phyloP scores from a whole-genome alignment of 37 sponge, comb jelly and placozoan species.

The Aplysina aerophoba region DNA sequence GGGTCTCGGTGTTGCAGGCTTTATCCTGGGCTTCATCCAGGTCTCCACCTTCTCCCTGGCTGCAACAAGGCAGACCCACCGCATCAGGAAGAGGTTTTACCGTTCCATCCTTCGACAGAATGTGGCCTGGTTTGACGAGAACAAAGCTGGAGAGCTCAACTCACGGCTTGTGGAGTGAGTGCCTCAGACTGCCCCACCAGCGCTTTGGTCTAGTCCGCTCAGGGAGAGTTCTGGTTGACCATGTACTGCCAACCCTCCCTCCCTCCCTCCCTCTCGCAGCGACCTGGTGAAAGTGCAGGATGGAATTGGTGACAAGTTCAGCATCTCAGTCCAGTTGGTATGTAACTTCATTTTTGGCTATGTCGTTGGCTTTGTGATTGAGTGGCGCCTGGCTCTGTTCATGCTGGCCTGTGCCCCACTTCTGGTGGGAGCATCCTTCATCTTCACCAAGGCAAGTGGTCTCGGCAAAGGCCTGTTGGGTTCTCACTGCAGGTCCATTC shows the following conservation, averaged over 20 bases:
- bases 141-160: constrained; percentile 68
- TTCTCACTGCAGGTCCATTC: too few relatives aligned
- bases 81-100: constrained; percentile 64
- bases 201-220: too few relatives aligned
- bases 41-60: constrained; percentile 67
- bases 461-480: not conserved
- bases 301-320: constrained; percentile 71
- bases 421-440: constrained; percentile 25
- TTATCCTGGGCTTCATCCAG: constrained; percentile 52
- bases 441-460: constrained; percentile 12
- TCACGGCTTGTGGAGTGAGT: constrained; percentile 72
- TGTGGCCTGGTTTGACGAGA: constrained; percentile 89
- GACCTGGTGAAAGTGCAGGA: constrained; percentile 59
- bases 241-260: too few relatives aligned
- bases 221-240: too few relatives aligned
- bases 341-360: constrained; percentile 53
- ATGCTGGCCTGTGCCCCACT: constrained; percentile 51
- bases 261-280: constrained; percentile 12
- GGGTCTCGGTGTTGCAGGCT: constrained; percentile 48
- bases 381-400: constrained; percentile 57
- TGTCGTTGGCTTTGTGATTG: constrained; percentile 54
- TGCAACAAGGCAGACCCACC: constrained; percentile 65
- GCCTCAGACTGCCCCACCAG: not conserved
- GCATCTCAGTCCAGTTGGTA: constrained; percentile 48
- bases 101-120: constrained; percentile 78